Conservation (phyloP, 2,888 invertebrate genomes). For the Allygus modestus region DNA sequence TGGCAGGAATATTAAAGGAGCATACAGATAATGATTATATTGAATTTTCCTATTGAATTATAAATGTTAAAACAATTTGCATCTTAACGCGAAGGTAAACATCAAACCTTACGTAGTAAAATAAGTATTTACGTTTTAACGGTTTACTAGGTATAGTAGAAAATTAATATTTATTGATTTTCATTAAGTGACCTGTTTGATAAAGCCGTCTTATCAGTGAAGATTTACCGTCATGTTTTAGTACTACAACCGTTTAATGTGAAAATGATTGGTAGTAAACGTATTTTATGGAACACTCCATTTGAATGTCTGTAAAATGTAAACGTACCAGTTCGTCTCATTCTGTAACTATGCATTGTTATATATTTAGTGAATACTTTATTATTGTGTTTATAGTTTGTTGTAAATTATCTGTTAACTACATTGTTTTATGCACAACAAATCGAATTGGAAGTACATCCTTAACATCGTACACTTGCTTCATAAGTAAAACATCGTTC, state of each 20-base stretch:
- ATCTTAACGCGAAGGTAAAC: background rate
- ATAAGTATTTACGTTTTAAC: slow-evolving; percentile 3
- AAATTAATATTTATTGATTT: slow-evolving; percentile 29
- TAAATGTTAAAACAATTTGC: too few species aligned
- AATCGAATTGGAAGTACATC: too few species aligned
- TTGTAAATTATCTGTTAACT: background rate
- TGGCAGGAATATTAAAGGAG: too few species aligned
- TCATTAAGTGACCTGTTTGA: slow-evolving; percentile 41
- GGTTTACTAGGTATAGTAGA: background rate
- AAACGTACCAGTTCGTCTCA: background rate
- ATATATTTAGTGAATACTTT: background rate
- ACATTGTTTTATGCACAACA: too few species aligned
- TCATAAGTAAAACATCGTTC: too few species aligned
- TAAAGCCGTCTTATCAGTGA: slow-evolving; percentile 13
- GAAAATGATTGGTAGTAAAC: slow-evolving; percentile 28
- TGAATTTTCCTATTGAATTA: too few species aligned
- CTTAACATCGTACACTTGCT: too few species aligned
- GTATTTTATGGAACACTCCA: slow-evolving; percentile 35
- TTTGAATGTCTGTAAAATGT: slow-evolving; percentile 41
- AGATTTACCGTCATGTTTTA: slow-evolving; percentile 18
- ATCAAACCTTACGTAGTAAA: background rate
- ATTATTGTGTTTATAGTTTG: background rate
- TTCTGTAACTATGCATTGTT: slow-evolving; percentile 2
- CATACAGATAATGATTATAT: too few species aligned
- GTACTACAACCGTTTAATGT: slow-evolving; percentile 36